These are phyloP conservation scores for Thamnaconus septentrionalis DNA, from an alignment of 2,113 vertebrate genomes.

Conservation along the genomic window DNA sequence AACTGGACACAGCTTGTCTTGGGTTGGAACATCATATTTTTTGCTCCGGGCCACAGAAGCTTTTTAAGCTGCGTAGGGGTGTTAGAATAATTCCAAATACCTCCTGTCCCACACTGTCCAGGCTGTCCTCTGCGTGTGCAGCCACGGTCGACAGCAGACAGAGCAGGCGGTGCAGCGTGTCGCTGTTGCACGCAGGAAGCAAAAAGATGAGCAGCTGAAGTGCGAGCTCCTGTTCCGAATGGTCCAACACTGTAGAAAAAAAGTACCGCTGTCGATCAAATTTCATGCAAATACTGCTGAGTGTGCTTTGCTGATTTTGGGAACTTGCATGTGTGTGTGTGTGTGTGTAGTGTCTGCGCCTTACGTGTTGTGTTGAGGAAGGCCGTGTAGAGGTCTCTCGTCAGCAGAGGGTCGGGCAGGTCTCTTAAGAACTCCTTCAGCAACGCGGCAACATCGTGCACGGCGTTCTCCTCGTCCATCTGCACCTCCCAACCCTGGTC, in stretches of 20 bases:
- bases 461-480: conserved; percentile 90
- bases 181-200: conserved; percentile 95
- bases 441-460: conserved; percentile 94
- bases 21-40: too few species aligned
- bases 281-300: not conserved
- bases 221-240: conserved; percentile 82
- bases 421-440: conserved; percentile 96
- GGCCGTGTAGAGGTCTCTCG: conserved; percentile 92
- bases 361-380: conserved; percentile 93
- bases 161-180: conserved; percentile 92
- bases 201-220: conserved; percentile 93
- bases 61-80: too few species aligned
- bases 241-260: conserved; percentile 84
- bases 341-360: conserved; percentile 35
- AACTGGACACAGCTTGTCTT: too few species aligned
- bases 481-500: conserved; percentile 89
- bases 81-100: conserved; percentile 55
- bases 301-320: not conserved
- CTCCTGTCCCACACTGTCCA: conserved; percentile 82
- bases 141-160: conserved; percentile 91
- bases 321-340: not conserved
- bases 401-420: conserved; percentile 93
- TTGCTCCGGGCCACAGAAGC: too few species aligned
- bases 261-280: not conserved
- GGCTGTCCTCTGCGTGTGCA: conserved; percentile 83